Evolutionary conservation across 2,888 invertebrate genomes (phyloP).

Genomic region (Antheraea yamamai): DNA sequence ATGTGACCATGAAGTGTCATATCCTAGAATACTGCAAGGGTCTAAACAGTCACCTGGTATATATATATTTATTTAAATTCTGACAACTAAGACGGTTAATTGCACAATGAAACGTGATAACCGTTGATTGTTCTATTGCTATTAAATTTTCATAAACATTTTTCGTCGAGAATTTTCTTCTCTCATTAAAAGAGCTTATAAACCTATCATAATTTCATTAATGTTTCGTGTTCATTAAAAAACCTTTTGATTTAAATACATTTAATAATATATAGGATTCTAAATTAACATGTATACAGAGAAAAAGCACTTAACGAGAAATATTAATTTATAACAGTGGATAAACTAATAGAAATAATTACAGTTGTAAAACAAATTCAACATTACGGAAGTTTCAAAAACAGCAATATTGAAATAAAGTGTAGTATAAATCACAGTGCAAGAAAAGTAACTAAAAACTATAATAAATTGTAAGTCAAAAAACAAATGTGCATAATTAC

Average conservation of each 20-base stretch:
- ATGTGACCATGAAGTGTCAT: no score
- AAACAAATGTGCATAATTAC: neutral
- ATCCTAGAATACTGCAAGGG: no score
- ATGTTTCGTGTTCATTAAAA: neutral
- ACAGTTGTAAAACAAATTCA: conserved; percentile 2
- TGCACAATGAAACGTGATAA: neutral
- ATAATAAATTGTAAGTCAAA: conserved; percentile 2
- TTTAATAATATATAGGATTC: neutral
- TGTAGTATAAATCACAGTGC: neutral
- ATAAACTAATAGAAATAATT: neutral
- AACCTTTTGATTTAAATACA: neutral
- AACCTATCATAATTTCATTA: neutral
- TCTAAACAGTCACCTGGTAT: no score
- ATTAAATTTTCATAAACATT: neutral
- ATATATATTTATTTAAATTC: no score
- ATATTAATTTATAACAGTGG: conserved; percentile 4
- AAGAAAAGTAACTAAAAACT: neutral
- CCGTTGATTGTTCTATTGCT: neutral
- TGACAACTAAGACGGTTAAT: neutral
- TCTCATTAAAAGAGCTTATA: neutral
- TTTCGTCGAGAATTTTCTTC: neutral
- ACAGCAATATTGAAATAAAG: neutral
- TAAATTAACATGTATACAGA: neutral
- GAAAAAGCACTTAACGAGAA: neutral
- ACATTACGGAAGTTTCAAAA: neutral